Evolutionary conservation across 2,113 vertebrate species (phyloP), one percentile per base, ranked within the genome.

Genomic region (Oncorhynchus tshawytscha): DNA sequence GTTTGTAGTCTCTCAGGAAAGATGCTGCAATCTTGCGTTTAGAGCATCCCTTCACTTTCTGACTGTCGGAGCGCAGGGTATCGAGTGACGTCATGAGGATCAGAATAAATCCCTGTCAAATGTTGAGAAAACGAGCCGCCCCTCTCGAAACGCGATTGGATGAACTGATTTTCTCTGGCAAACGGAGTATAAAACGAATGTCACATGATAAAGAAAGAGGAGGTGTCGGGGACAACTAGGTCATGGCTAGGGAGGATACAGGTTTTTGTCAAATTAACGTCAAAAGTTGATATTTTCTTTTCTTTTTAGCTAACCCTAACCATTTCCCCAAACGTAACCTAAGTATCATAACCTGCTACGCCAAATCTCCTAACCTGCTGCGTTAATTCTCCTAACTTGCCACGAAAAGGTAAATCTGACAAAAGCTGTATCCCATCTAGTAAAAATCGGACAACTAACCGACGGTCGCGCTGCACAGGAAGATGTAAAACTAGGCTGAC

Each of bases 21-120:
- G 93, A 94, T 94, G 93, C 93, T 94, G 93, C 91, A 91, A 91
- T 91, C 89, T 80, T 85, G 84, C 90, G 87, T 88, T 93, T 90
- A 94, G 86, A 93, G 93, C 93, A 94, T 94, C 93, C 87, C 89
- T 92, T 72, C 88, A 87, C 92, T 89, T 87, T 90, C 90, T 91
- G 91, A 87, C 82, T 89, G 91, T 84, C 81, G 85, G 89, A 82
- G 90, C 88, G 85, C 90, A 86, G 91, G 86, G 91, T 82, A 82
- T 85, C 84, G 83, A 80, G 82, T 92, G 91, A 94, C 93, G 93
- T 93, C 92, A 93, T 65, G 13, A 48, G n/a, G 60, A 71, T 70
- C 69, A 48, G 66, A 84, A 76, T 70, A 31, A 77, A 76, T 83
- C 69, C 68, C 80, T 79, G 87, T 87, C 85, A 81, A 72, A 81